phyloP scores from a whole-genome alignment of 2,888 invertebrate species.

The Empis stercorea region DNA sequence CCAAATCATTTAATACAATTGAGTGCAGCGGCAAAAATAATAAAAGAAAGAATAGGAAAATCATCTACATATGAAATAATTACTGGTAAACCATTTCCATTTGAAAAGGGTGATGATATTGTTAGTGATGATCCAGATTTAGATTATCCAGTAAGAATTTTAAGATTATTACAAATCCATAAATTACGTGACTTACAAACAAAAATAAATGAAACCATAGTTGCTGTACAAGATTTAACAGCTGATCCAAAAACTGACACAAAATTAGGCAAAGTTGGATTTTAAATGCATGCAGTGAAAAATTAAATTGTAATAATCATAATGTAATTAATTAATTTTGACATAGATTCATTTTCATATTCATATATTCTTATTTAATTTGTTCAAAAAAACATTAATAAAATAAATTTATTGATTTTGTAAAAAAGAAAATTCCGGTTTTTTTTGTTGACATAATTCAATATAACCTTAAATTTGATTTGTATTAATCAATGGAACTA shows the following conservation, averaged over 20 bases:
- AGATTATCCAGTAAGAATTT: slow-evolving; percentile 60
- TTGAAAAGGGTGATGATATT: slow-evolving; percentile 48
- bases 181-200: slow-evolving; percentile 58
- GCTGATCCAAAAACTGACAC: slow-evolving; percentile 96
- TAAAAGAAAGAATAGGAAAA: slow-evolving; percentile 45
- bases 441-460: no score
- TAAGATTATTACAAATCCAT: slow-evolving; percentile 57
- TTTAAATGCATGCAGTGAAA: slow-evolving; percentile 36
- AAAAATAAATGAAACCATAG: slow-evolving; percentile 86
- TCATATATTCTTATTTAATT: no score
- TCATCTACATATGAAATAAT: slow-evolving; percentile 34
- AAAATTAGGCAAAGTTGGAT: slow-evolving; percentile 83
- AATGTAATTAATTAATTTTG: no score
- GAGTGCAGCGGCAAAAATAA: slow-evolving; percentile 51
- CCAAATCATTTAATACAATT: slow-evolving; percentile 64
- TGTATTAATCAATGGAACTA: no score
- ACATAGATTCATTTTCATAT: no score
- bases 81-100: slow-evolving; percentile 52
- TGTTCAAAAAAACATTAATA: no score
- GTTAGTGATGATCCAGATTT: slow-evolving; percentile 53
- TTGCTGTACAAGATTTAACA: slow-evolving; percentile 80
- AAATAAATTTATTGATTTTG: no score
- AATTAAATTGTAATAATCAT: not conserved
- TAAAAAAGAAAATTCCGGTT: no score
- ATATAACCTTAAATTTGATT: no score